Percentiles rank a stretch among this genome's conserved stretches.
These are phyloP conservation scores for Euplexia lucipara DNA, from an alignment of 2,888 invertebrate species.

Conservation along the genomic window DNA sequence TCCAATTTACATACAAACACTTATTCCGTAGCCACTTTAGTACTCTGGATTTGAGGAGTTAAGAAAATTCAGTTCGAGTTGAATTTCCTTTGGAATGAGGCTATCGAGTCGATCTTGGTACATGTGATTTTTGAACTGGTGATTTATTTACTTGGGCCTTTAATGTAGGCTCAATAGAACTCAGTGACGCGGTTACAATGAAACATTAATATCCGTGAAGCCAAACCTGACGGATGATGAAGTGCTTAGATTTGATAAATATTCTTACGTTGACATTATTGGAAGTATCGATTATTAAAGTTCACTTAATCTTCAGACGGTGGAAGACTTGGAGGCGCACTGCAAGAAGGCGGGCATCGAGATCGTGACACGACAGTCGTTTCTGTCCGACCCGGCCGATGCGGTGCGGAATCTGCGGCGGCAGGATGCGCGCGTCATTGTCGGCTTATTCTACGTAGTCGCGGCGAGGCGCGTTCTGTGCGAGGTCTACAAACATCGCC, in stretches of 20 bases:
- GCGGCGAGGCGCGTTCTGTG: conserved; percentile 99
- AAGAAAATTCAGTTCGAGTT: conserved; percentile 59
- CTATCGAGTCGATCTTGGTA: conserved; percentile 35
- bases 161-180: conserved; percentile 35
- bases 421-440: conserved; percentile 99
- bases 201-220: conserved; percentile 43
- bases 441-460: conserved; percentile 99
- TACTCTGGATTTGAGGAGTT: conserved; percentile 61
- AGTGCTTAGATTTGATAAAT: conserved; percentile 17
- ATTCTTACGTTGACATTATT: neutral
- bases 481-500: conserved; percentile 97
- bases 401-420: conserved; percentile 98
- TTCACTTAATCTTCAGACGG: conserved; percentile 93
- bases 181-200: conserved; percentile 34
- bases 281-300: neutral
- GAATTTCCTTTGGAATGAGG: conserved; percentile 59
- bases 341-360: conserved; percentile 98
- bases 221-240: conserved; percentile 5
- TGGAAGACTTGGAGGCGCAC: conserved; percentile 98
- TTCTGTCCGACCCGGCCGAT: conserved; percentile 98
- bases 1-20: conserved; percentile 64
- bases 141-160: conserved; percentile 53
- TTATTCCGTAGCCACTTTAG: conserved; percentile 59
- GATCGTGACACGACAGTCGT: conserved; percentile 99
- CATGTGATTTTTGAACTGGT: conserved; percentile 52